A percentile compares a stretch with the other conserved stretches of the same genome.
phyloP scores from a whole-genome alignment of 1,140 invertebrate species.

The Portunus trituberculatus region DNA sequence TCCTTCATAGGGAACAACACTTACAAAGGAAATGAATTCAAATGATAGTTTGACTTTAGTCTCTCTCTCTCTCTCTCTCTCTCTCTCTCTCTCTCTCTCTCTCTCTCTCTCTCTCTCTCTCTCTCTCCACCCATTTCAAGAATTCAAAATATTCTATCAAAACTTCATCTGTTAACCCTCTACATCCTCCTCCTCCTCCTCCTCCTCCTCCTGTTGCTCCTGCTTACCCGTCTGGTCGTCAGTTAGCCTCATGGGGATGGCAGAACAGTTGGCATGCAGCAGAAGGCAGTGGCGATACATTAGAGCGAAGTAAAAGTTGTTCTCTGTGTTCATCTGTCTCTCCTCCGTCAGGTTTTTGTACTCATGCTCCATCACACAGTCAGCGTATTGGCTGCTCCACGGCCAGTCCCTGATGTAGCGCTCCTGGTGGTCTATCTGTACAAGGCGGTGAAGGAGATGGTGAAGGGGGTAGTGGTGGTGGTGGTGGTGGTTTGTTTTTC shows the following conservation, averaged over 20 bases:
- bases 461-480: not conserved
- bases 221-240: slow-evolving; percentile 65
- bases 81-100: no score
- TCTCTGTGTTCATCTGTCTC: slow-evolving; percentile 28
- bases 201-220: not conserved
- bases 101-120: no score
- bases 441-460: no score
- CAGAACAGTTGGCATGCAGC: slow-evolving; percentile 55
- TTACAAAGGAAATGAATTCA: no score
- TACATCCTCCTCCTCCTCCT: not conserved
- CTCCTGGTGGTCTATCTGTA: slow-evolving; percentile 69
- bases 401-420: slow-evolving; percentile 63
- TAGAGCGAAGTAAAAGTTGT: slow-evolving; percentile 66
- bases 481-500: not conserved
- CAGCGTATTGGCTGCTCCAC: not conserved
- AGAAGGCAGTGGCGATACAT: slow-evolving; percentile 63
- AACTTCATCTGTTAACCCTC: not conserved
- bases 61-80: no score
- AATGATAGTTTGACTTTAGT: no score
- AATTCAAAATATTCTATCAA: no score
- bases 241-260: slow-evolving; percentile 53
- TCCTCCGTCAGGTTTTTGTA: slow-evolving; percentile 40
- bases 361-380: slow-evolving; percentile 50
- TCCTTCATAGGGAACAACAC: no score
- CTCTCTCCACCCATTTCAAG: no score